These are phyloP conservation scores for Alfaro cultratus DNA, from an alignment of 2,797 vertebrate species.

Conservation along the genomic window DNA sequence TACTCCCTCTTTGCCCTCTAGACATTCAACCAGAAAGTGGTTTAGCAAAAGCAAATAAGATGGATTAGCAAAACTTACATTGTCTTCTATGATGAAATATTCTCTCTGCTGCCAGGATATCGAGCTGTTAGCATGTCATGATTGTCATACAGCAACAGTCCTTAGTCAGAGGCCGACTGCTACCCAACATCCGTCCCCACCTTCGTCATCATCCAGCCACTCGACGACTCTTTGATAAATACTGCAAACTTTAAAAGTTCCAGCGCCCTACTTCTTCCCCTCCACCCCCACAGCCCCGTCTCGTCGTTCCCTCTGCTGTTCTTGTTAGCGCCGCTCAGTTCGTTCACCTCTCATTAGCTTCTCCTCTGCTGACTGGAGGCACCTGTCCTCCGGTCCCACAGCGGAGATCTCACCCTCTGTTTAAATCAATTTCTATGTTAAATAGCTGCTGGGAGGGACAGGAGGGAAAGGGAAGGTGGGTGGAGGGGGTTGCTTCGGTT, in stretches of 20 bases:
- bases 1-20: too few relatives aligned
- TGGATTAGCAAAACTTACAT: neutral
- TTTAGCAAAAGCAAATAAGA: neutral
- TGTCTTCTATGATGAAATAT: neutral
- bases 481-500: neutral
- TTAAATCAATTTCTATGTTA: slow-evolving; percentile 85
- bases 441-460: slow-evolving; percentile 67
- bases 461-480: slow-evolving; percentile 24
- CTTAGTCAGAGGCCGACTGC: neutral
- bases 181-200: neutral
- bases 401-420: slow-evolving; percentile 73
- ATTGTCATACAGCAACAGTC: neutral
- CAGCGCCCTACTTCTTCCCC: neutral
- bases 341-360: slow-evolving; percentile 80
- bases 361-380: slow-evolving; percentile 75
- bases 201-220: neutral
- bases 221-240: neutral
- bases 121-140: neutral
- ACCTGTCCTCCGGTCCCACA: slow-evolving; percentile 74
- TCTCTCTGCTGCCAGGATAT: neutral
- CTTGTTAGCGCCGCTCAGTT: slow-evolving; percentile 70
- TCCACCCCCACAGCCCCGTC: neutral
- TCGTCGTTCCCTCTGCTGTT: slow-evolving; percentile 60
- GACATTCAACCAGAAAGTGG: too few relatives aligned
- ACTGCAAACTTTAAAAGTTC: slow-evolving; percentile 48